These are phyloP conservation scores for Falco cherrug DNA, from an alignment of 2,797 vertebrate genomes.

Conservation along the genomic window DNA sequence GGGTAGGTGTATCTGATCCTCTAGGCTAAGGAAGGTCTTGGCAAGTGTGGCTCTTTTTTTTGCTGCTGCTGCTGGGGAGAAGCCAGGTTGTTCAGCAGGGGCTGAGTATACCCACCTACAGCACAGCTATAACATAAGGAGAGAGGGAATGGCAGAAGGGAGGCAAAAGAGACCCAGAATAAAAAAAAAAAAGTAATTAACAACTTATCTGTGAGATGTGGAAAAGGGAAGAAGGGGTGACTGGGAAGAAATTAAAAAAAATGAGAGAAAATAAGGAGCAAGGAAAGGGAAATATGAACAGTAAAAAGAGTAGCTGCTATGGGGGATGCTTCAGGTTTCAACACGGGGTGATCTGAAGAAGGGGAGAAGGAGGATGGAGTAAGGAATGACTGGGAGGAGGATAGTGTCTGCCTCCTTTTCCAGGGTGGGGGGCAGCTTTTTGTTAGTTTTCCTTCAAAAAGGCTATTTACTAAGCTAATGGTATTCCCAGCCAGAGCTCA, in stretches of 20 bases:
- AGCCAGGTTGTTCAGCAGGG: neutral
- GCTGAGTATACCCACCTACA: neutral
- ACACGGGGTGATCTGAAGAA: neutral
- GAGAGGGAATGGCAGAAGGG: neutral
- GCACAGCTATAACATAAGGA: neutral
- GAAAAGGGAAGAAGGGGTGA: neutral
- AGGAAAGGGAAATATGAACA: neutral
- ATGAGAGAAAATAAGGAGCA: neutral
- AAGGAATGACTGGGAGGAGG: neutral
- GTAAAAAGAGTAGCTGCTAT: neutral
- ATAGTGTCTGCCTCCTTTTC: neutral
- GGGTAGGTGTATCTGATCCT: neutral
- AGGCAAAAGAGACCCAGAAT: neutral
- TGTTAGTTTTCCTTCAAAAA: neutral
- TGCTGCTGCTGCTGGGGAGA: neutral
- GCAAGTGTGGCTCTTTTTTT: neutral
- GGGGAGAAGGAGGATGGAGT: neutral
- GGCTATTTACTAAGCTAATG: neutral
- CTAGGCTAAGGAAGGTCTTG: neutral
- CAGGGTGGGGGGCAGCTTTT: neutral
- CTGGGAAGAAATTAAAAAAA: neutral
- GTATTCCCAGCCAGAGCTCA: neutral
- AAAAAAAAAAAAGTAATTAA: neutral
- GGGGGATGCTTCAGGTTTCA: neutral
- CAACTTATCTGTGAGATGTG: neutral